Conservation (phyloP, 2,888 invertebrate genomes). For the Subacronicta megacephala region DNA sequence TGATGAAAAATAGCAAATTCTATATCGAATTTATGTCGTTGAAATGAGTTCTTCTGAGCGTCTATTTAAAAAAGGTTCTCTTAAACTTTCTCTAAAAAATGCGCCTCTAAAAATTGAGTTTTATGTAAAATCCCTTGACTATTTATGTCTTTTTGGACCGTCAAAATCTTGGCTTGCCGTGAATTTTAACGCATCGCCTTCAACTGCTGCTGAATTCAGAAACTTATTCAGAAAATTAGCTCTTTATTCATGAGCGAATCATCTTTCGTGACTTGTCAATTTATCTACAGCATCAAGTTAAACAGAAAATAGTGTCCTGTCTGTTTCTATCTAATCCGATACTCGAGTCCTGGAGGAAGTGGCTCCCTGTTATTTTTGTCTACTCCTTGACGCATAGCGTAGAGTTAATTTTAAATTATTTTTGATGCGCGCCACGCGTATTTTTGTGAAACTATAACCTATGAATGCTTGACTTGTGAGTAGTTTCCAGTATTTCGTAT, state of each 20-base stretch:
- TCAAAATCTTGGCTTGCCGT: no score
- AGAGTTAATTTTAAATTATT: conserved; percentile 83
- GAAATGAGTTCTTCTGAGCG: no score
- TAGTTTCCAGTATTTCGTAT: conserved; percentile 50
- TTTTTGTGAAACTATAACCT: conserved; percentile 56
- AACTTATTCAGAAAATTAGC: no score
- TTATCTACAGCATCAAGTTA: background rate
- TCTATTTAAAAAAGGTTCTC: no score
- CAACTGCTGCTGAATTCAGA: no score
- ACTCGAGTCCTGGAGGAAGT: conserved; percentile 63
- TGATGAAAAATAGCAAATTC: conserved; percentile 4
- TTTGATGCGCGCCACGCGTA: conserved; percentile 75
- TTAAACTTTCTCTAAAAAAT: no score
- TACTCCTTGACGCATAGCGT: conserved; percentile 68
- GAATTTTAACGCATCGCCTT: no score
- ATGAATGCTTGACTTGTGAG: conserved; percentile 54
- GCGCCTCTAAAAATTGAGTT: no score
- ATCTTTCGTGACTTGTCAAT: conserved; percentile 4
- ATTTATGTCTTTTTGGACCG: no score
- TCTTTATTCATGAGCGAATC: no score
- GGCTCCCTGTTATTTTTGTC: conserved; percentile 54
- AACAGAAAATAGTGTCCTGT: conserved; percentile 27
- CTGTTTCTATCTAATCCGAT: conserved; percentile 43
- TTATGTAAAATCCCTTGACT: no score
- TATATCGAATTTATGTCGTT: no score